phyloP scores from a whole-genome alignment of 2,797 vertebrate genomes.

The Syndactyla subalaris region DNA sequence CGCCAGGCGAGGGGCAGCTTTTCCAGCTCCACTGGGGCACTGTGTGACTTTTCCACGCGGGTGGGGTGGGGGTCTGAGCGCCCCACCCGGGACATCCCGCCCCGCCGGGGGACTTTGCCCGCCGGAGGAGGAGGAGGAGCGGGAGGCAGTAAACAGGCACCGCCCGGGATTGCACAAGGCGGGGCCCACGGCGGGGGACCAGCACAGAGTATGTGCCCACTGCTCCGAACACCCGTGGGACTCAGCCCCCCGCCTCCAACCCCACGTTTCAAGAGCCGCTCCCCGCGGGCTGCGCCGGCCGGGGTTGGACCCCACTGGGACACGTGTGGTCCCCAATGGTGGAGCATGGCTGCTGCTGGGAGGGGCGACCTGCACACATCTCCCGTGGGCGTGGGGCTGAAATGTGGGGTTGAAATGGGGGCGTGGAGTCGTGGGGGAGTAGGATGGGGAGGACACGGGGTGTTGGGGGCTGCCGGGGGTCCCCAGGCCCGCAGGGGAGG shows the following conservation, averaged over 20 bases:
- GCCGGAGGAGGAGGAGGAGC: background rate
- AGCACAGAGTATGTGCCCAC: background rate
- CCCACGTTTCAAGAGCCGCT: background rate
- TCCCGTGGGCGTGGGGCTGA: background rate
- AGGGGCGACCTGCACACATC: background rate
- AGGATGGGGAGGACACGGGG: accelerated
- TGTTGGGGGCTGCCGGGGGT: accelerated
- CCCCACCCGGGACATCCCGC: background rate
- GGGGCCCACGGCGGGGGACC: background rate
- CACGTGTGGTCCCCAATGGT: background rate
- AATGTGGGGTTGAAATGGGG: too few relatives aligned
- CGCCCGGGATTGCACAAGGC: background rate
- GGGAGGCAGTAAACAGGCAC: background rate
- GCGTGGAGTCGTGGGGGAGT: accelerated
- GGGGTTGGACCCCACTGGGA: background rate
- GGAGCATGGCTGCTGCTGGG: too few relatives aligned
- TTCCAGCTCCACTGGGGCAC: background rate
- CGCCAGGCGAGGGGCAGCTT: background rate
- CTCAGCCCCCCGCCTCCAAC: background rate
- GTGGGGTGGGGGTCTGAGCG: accelerated
- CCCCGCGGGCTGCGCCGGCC: background rate
- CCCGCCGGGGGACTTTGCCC: background rate
- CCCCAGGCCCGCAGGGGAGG: accelerated
- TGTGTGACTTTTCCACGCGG: accelerated
- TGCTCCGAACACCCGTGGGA: background rate